A percentile compares a stretch with the other conserved stretches of the same genome.
Evolutionary conservation across 1,140 invertebrate genomes (phyloP).

Genomic region (Plutomurus gul): DNA sequence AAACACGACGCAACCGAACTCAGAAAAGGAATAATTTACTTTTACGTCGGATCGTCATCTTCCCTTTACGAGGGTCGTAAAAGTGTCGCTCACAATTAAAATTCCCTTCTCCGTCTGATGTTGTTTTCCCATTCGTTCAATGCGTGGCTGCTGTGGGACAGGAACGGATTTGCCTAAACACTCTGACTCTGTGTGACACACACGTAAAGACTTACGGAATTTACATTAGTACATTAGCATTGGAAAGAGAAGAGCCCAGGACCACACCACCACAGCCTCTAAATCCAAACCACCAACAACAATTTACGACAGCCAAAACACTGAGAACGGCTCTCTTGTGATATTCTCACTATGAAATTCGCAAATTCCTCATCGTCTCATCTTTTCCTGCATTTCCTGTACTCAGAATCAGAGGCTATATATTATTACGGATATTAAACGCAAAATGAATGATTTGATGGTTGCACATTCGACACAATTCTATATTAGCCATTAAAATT

Average conservation of each 20-base stretch:
- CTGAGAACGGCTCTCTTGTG: background rate
- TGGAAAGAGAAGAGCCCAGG: background rate
- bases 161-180: background rate
- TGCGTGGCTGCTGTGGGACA: too few relatives aligned
- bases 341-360: background rate
- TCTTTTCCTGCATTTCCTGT: background rate
- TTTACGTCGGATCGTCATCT: constrained; percentile 27
- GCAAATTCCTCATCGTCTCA: background rate
- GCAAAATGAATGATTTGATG: background rate
- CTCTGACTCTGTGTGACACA: background rate
- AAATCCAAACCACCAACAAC: background rate
- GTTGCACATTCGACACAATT: background rate
- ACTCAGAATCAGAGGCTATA: background rate
- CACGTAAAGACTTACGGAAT: background rate
- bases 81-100: constrained; percentile 33
- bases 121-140: background rate
- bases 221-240: background rate
- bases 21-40: constrained; percentile 22
- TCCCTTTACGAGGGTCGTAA: constrained; percentile 27
- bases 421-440: background rate
- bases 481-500: constrained; percentile 1
- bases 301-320: background rate
- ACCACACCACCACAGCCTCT: background rate
- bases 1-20: background rate
- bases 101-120: background rate